Conservation (phyloP, 2,113 vertebrate species). For the Talpa occidentalis region DNA sequence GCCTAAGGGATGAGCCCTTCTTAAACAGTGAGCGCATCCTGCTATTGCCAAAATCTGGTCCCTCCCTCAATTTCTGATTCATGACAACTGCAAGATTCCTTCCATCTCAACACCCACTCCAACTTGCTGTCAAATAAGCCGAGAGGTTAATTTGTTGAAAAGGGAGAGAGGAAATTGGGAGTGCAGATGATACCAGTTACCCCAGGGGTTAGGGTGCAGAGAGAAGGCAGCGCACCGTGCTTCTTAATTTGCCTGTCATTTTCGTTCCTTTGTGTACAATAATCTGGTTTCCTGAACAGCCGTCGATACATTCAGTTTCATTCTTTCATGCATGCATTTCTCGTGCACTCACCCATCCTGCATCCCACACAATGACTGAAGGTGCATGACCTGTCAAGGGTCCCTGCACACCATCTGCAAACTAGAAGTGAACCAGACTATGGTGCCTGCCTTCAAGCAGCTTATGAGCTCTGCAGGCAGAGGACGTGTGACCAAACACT, state of each 20-base stretch:
- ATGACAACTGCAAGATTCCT: constrained; percentile 58
- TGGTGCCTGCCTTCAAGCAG: not conserved
- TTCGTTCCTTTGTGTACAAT: not conserved
- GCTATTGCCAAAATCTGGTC: constrained; percentile 40
- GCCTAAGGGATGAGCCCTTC: constrained; percentile 55
- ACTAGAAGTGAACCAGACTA: not conserved
- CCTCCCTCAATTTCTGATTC: constrained; percentile 45
- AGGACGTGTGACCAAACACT: fast-evolving
- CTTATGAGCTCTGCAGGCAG: not conserved
- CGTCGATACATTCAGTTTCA: not conserved
- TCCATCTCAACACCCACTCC: not conserved
- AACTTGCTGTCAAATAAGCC: constrained; percentile 44
- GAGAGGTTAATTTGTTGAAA: constrained; percentile 9
- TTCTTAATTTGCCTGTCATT: not conserved
- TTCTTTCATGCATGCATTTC: not conserved
- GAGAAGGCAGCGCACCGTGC: not conserved
- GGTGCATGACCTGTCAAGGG: not conserved
- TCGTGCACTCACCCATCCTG: no score
- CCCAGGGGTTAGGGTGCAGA: not conserved
- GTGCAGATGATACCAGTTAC: not conserved
- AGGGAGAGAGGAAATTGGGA: not conserved
- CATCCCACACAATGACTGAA: not conserved
- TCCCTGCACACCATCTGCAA: not conserved
- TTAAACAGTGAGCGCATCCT: constrained; percentile 24
- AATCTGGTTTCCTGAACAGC: not conserved